Conservation (phyloP, 2,888 invertebrate genomes). For the Philonicus albiceps region DNA sequence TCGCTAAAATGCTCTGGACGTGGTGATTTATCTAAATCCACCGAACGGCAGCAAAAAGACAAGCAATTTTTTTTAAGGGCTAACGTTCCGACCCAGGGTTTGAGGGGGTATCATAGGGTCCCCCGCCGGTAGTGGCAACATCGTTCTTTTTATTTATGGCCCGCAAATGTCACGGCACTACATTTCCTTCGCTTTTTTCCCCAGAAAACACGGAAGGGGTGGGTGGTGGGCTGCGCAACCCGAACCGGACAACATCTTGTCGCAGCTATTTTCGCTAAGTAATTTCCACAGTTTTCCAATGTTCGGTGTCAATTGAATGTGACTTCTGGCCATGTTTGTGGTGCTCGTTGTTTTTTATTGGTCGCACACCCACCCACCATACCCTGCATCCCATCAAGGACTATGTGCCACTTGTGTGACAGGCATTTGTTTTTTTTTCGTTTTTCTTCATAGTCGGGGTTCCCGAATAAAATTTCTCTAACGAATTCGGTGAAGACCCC, state of each 20-base stretch:
- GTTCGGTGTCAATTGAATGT: constrained; percentile 47
- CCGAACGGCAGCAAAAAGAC: constrained; percentile 10
- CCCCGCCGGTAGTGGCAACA: not conserved
- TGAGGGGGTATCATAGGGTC: not conserved
- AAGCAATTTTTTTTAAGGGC: not conserved
- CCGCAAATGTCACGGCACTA: constrained; percentile 25
- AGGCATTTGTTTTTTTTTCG: not conserved
- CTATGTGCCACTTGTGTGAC: not conserved
- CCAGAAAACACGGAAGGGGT: constrained; percentile 37
- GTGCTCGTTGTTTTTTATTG: constrained; percentile 41
- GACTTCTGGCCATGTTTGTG: constrained; percentile 43
- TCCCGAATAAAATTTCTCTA: constrained; percentile 9
- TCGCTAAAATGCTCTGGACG: not conserved
- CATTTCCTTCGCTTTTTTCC: constrained; percentile 1
- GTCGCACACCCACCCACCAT: not conserved
- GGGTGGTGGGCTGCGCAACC: constrained; percentile 8
- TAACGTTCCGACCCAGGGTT: not conserved
- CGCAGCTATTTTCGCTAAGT: constrained; percentile 41
- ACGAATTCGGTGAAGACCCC: constrained; percentile 17
- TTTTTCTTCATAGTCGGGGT: not conserved
- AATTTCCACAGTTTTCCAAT: constrained; percentile 45
- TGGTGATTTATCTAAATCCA: constrained; percentile 16
- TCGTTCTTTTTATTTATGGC: constrained; percentile 34
- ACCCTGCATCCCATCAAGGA: not conserved
- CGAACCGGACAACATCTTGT: constrained; percentile 42